Percentiles rank a stretch among this genome's conserved stretches.
Evolutionary conservation across 2,113 vertebrate genomes (phyloP).

Genomic region (Aldabrachelys gigantea): DNA sequence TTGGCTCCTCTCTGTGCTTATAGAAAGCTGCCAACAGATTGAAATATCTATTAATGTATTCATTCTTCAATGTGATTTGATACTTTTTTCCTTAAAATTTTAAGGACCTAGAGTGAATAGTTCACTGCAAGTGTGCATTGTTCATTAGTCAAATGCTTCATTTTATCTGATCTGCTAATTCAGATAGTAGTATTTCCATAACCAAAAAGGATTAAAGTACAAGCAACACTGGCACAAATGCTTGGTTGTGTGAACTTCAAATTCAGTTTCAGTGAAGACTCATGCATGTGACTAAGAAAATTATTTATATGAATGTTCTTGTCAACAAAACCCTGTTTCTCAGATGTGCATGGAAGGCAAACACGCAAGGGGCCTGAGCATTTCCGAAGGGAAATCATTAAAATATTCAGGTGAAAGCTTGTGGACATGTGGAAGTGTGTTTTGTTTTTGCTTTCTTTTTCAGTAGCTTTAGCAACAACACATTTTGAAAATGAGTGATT

Average conservation of each 20-base stretch:
- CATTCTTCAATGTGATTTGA: constrained; percentile 22
- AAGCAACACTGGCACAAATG: background rate
- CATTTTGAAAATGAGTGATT: background rate
- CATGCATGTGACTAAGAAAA: rapidly evolving
- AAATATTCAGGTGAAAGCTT: rapidly evolving
- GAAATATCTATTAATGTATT: background rate
- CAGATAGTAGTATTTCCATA: background rate
- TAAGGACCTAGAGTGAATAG: background rate
- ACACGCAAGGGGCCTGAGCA: background rate
- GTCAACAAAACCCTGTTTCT: background rate
- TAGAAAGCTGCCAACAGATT: background rate
- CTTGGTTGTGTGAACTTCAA: background rate
- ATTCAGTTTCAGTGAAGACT: background rate
- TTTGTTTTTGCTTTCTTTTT: background rate
- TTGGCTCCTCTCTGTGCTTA: background rate
- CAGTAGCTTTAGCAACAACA: background rate
- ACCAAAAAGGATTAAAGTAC: background rate
- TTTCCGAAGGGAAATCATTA: background rate
- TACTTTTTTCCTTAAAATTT: background rate
- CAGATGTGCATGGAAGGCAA: background rate
- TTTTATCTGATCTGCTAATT: background rate
- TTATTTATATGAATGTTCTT: background rate
- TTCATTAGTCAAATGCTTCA: background rate
- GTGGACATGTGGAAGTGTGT: background rate
- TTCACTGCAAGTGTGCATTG: background rate